A percentile compares a stretch with the other conserved stretches of the same genome.
phyloP scores from a whole-genome alignment of 2,797 vertebrate genomes.

The Picus viridis region DNA sequence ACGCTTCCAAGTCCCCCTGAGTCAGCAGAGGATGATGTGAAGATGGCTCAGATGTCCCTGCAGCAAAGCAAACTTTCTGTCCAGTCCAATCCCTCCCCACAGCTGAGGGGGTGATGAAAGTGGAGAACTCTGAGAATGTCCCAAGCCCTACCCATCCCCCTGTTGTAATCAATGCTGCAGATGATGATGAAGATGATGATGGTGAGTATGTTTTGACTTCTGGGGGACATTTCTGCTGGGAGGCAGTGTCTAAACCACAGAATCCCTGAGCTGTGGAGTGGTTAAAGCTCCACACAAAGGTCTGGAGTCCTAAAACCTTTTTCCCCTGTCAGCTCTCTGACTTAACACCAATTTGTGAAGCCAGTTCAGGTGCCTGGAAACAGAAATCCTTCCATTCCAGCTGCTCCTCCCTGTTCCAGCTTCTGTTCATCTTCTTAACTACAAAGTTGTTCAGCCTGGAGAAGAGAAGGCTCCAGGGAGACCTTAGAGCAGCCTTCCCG shows the following conservation, averaged over 20 bases:
- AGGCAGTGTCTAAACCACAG: fast-evolving
- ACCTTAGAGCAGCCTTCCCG: too few species aligned
- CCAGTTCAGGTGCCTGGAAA: background rate
- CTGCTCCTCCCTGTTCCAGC: background rate
- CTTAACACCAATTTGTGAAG: too few species aligned
- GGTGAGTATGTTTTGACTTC: conserved; percentile 71
- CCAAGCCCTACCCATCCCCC: conserved; percentile 97
- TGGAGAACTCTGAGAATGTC: conserved; percentile 91
- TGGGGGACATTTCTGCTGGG: fast-evolving
- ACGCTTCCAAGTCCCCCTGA: conserved; percentile 71
- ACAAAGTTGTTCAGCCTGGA: too few species aligned
- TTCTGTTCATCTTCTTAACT: too few species aligned
- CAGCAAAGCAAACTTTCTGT: conserved; percentile 79
- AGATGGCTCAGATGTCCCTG: conserved; percentile 76
- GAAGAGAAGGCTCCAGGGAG: too few species aligned
- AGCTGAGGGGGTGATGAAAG: conserved; percentile 91
- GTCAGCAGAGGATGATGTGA: conserved; percentile 77
- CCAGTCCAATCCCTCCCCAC: conserved; percentile 84
- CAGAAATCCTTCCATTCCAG: background rate
- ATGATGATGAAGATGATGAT: conserved; percentile 96
- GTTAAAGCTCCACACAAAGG: background rate
- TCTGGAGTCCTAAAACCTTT: background rate
- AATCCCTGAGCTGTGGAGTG: fast-evolving
- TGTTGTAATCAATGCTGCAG: conserved; percentile 94
- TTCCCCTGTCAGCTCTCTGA: background rate